Conservation (phyloP, 2,797 vertebrate genomes). For the Enteromius radiatus region DNA sequence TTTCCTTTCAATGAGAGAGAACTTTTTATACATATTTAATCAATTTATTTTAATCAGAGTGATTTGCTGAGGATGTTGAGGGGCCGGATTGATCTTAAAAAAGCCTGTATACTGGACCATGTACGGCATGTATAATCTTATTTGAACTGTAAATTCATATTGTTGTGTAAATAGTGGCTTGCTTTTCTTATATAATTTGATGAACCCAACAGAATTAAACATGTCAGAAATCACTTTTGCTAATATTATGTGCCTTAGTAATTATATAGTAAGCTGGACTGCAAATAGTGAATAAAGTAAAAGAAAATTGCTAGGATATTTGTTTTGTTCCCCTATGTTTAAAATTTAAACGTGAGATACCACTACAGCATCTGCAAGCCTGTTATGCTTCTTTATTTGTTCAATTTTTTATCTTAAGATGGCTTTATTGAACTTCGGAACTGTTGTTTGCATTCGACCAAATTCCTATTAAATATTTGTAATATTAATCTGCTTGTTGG, state of each 20-base stretch:
- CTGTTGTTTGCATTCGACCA: constrained; percentile 11
- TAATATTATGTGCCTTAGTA: not conserved
- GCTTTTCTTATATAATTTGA: constrained; percentile 33
- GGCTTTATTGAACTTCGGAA: constrained; percentile 21
- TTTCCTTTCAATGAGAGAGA: constrained; percentile 63
- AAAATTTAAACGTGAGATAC: constrained; percentile 12
- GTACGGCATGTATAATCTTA: not conserved
- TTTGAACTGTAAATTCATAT: constrained; percentile 11
- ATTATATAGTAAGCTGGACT: constrained; percentile 12
- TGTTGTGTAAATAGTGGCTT: constrained; percentile 11
- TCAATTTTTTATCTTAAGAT: not conserved
- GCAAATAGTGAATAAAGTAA: constrained; percentile 18
- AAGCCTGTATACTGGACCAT: constrained; percentile 9
- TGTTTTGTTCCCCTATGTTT: constrained; percentile 9
- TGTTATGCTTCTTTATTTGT: not conserved
- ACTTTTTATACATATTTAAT: constrained; percentile 47
- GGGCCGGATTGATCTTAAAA: constrained; percentile 49
- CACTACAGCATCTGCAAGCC: constrained; percentile 23
- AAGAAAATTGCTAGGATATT: not conserved
- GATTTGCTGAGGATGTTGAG: constrained; percentile 36
- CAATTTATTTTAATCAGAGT: constrained; percentile 35
- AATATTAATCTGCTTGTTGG: not conserved
- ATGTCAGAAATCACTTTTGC: not conserved
- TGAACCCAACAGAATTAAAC: constrained; percentile 1
- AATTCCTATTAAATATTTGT: constrained; percentile 42